These are phyloP conservation scores for Tholera decimalis DNA, from an alignment of 2,888 invertebrate species.

Conservation along the genomic window DNA sequence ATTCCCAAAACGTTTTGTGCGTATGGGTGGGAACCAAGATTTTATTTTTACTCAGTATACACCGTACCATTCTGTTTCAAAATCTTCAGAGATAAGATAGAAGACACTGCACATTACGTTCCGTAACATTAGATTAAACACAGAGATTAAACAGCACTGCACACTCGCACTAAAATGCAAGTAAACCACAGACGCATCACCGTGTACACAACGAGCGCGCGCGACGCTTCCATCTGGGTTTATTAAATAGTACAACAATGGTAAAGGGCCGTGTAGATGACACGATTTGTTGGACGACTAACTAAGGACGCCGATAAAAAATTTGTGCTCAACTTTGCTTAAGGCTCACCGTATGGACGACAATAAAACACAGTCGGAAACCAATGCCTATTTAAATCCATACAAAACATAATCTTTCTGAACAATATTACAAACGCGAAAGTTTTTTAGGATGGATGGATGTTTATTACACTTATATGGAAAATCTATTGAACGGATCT, in stretches of 20 bases:
- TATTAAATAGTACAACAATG: constrained; percentile 54
- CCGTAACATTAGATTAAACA: constrained; percentile 12
- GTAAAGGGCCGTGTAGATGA: not conserved
- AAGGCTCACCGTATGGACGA: not conserved
- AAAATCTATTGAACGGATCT: no score
- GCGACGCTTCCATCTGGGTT: constrained; percentile 40
- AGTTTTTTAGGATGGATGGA: no score
- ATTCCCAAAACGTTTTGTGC: no score
- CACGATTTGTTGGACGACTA: constrained; percentile 1
- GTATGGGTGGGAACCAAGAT: no score
- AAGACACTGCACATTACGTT: not conserved
- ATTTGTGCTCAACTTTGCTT: not conserved
- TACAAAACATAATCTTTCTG: no score
- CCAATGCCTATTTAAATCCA: no score
- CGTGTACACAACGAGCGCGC: constrained; percentile 22
- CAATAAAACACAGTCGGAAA: no score
- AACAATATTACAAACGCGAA: no score
- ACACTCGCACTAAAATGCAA: constrained; percentile 27
- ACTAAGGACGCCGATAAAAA: not conserved
- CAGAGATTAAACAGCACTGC: constrained; percentile 14
- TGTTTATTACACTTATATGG: no score
- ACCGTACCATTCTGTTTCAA: not conserved
- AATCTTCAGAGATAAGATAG: not conserved
- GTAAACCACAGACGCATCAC: constrained; percentile 33
- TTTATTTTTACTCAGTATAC: no score